phyloP scores from a whole-genome alignment of 2,113 vertebrate genomes.

The Phrynosoma blainvillii region DNA sequence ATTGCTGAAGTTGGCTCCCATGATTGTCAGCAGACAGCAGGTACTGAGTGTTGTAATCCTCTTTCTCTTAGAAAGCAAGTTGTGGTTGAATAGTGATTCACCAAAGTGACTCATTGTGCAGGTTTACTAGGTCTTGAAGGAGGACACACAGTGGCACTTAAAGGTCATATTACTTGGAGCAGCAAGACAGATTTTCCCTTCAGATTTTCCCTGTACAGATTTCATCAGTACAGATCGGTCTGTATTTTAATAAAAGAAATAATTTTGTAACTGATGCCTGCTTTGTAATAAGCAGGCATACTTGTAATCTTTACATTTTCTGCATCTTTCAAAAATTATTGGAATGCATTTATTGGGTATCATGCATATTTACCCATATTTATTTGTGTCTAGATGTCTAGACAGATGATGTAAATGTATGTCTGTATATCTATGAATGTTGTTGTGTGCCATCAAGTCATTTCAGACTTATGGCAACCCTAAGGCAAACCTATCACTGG shows the following conservation, averaged over 20 bases:
- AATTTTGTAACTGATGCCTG: constrained; percentile 3
- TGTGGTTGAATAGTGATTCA: constrained; percentile 77
- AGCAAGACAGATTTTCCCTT: constrained; percentile 41
- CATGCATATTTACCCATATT: too few species aligned
- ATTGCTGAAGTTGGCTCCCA: constrained; percentile 75
- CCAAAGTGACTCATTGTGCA: constrained; percentile 72
- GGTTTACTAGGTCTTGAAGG: constrained; percentile 47
- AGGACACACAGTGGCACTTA: constrained; percentile 26
- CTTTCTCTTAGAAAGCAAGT: constrained; percentile 77
- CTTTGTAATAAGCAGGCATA: background rate
- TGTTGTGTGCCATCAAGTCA: too few species aligned
- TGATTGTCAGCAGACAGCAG: constrained; percentile 75
- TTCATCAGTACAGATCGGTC: background rate
- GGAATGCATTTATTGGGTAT: background rate
- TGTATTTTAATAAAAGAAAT: background rate
- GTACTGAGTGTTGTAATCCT: constrained; percentile 76
- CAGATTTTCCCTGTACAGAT: background rate
- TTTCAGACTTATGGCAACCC: too few species aligned
- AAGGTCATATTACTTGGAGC: constrained; percentile 57
- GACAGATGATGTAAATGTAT: too few species aligned
- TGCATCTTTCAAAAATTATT: background rate
- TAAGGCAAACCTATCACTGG: too few species aligned
- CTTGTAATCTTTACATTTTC: too few species aligned
- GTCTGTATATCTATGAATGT: too few species aligned
- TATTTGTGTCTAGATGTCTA: too few species aligned